Evolutionary conservation across 2,113 vertebrate genomes (phyloP), one percentile per base, ranked within the genome.

Genomic region (Acanthisitta chloris): DNA sequence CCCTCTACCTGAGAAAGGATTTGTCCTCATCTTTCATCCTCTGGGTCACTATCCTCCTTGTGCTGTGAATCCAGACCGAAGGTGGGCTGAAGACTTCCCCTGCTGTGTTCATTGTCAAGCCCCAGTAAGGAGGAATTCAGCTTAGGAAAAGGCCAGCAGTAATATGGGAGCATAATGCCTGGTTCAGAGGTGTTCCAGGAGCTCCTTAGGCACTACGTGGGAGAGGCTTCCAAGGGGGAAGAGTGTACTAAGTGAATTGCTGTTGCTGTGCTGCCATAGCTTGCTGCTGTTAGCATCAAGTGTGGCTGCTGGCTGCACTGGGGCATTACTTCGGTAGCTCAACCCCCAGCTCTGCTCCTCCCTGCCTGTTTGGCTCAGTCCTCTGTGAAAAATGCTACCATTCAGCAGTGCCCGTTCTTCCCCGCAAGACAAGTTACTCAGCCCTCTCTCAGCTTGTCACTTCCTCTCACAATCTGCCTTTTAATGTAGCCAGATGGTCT

Each of bases 391-490:
- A 42, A 8, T 0, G 0, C 26, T 65, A 17, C 61, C 18, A 29
- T 72, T 43, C 66, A 65, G 72, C 84, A 31, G 72, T 43, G 34
- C 64, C 49, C 0, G 4, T 40, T 74, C 52, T 29, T 94, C 57
- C 46, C 38, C 0, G 1, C 48, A 51, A 43, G 70, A 49, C 0
- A 6, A 91, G 81, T 82, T 67, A 82, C 3, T 83, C 81, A 80
- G 48, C 29, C 45, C 45, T 82, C 65, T 91, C 92, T 67, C 79
- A 91, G 91, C 90, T 81, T 92, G 71, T 62, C 3, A 20, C 84
- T 96, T 92, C 95, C 91, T 97, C 84, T 90, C 65, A 40, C 90
- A 88, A 88, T 94, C 92, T 93, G 95, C 81, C 71, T 92, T 43
- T 66, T 31, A 45, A 25, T 48, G 87, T 79, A 91, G 90, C 85